A percentile compares a stretch with the other conserved stretches of the same genome.
Conservation (phyloP, 2,113 vertebrate species). For the Cervus canadensis region DNA sequence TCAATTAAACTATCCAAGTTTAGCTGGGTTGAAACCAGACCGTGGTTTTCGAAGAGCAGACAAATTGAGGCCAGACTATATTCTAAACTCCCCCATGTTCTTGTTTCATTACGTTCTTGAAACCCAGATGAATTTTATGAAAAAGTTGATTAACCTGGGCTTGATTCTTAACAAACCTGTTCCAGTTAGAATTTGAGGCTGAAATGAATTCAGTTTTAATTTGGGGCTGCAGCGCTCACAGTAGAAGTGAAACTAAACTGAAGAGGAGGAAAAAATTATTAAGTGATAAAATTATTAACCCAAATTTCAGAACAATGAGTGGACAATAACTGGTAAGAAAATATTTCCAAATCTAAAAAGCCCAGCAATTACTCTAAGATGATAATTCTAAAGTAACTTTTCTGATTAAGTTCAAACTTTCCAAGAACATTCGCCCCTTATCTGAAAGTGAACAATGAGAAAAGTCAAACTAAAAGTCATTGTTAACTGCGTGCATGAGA, state of each 20-base stretch:
- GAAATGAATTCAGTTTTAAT: slow-evolving; percentile 14
- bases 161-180: slow-evolving; percentile 59
- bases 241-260: slow-evolving; percentile 50
- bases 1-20: slow-evolving; percentile 45
- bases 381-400: slow-evolving; percentile 55
- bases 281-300: slow-evolving; percentile 48
- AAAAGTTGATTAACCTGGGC: slow-evolving; percentile 56
- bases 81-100: slow-evolving; percentile 68
- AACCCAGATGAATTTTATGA: slow-evolving; percentile 69
- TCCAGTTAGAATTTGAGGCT: slow-evolving; percentile 62
- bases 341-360: slow-evolving; percentile 57
- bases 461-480: slow-evolving; percentile 56
- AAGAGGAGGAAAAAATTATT: slow-evolving; percentile 45
- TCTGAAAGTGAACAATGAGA: slow-evolving; percentile 58
- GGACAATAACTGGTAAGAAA: slow-evolving; percentile 31
- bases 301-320: slow-evolving; percentile 30
- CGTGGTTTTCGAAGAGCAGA: slow-evolving; percentile 67
- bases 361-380: slow-evolving; percentile 35
- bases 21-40: slow-evolving; percentile 69
- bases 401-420: slow-evolving; percentile 70
- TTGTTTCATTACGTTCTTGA: slow-evolving; percentile 74
- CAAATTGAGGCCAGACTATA: slow-evolving; percentile 68
- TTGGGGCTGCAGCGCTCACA: not conserved
- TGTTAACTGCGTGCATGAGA: slow-evolving; percentile 32
- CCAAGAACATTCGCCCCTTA: slow-evolving; percentile 66